Evolutionary conservation across 2,113 vertebrate species (phyloP).

Genomic region (Ceratotherium simum): DNA sequence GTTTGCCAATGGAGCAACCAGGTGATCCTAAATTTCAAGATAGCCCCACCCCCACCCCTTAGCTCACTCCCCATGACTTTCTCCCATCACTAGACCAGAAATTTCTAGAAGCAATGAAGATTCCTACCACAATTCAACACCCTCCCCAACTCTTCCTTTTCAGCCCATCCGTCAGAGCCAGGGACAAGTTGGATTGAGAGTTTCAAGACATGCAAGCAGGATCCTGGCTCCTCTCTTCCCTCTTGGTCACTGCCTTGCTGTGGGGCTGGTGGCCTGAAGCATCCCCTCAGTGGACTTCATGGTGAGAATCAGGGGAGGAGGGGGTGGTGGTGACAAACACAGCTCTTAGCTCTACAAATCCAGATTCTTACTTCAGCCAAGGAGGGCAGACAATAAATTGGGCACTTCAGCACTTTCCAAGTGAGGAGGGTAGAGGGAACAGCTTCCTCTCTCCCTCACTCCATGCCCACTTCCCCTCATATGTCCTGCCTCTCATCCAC

Average conservation of each 20-base stretch:
- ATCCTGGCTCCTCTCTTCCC: neutral
- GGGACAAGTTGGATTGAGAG: neutral
- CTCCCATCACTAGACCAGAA: neutral
- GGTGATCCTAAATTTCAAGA: neutral
- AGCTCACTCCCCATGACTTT: neutral
- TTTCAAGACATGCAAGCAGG: neutral
- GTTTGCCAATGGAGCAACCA: neutral
- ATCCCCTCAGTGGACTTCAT: neutral
- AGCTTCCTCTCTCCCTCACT: neutral
- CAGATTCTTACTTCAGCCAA: neutral
- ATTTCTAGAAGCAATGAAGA: conserved; percentile 34
- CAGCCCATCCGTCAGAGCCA: neutral
- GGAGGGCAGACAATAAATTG: neutral
- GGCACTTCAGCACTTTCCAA: neutral
- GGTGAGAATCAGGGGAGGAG: neutral
- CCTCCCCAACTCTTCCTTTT: neutral
- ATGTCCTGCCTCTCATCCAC: neutral
- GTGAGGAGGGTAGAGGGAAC: neutral
- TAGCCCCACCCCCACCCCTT: neutral
- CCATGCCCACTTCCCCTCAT: neutral
- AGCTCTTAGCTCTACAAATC: neutral
- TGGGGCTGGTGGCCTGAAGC: neutral
- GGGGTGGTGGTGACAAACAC: neutral
- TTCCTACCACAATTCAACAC: neutral
- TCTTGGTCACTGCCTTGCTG: neutral